These are phyloP conservation scores for Ivindomyrus marchei DNA, from an alignment of 2,113 vertebrate genomes.

Conservation along the genomic window DNA sequence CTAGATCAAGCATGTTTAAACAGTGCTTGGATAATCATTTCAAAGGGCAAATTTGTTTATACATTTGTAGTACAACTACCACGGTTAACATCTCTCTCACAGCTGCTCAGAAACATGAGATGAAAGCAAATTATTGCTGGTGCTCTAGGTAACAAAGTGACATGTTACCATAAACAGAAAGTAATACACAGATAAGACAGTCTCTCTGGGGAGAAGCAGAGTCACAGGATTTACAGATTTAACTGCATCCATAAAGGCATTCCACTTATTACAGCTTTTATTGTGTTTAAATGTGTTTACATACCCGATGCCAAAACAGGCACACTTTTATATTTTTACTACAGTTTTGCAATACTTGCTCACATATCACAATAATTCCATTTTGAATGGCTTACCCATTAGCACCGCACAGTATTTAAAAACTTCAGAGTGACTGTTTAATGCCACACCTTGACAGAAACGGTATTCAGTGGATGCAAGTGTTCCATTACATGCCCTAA, in stretches of 20 bases:
- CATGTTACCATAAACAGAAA: neutral
- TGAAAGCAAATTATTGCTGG: neutral
- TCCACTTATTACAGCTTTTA: neutral
- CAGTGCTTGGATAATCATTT: neutral
- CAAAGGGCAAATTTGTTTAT: neutral
- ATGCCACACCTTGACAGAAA: neutral
- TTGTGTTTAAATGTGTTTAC: neutral
- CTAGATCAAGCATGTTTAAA: neutral
- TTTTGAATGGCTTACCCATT: neutral
- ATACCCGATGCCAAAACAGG: neutral
- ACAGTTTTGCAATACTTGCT: neutral
- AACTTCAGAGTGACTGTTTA: neutral
- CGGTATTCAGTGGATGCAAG: neutral
- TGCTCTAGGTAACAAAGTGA: neutral
- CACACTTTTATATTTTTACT: neutral
- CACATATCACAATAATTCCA: neutral
- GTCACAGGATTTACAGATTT: neutral
- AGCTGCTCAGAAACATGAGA: neutral
- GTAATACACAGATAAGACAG: neutral
- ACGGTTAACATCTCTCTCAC: neutral
- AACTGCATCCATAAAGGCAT: neutral
- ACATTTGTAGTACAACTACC: neutral
- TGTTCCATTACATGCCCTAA: neutral
- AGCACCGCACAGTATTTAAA: neutral
- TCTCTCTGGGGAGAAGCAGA: neutral